Evolutionary conservation across 2,797 vertebrate genomes (phyloP), one percentile per base, ranked within the genome.

Genomic region (Otus scops): DNA sequence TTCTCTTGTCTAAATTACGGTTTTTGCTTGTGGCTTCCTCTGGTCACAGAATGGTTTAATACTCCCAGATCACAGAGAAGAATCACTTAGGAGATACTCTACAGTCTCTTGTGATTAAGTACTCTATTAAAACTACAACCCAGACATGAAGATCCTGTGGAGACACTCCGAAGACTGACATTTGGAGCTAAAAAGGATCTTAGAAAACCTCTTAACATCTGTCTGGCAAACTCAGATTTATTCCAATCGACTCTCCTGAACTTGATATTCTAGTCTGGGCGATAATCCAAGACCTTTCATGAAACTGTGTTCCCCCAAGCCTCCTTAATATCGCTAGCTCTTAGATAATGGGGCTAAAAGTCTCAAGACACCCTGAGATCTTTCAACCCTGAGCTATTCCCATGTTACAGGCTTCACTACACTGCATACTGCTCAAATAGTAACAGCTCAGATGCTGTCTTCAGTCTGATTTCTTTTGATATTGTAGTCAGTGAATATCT

Each of bases 41-140:
- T 76, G 51, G 73, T 71, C 76, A 45, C 54, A 65, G 69, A 93
- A 89, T 63, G 54, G 65, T 92, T 94, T 90, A 69, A 51, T 48
- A 24, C 47, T 93, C 59, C 50, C 1, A 2, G 41, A 90, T 76
- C 88, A 70, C 47, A 76, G 50, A 77, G 82, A 32, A 87, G 59
- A 85, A 82, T 79, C 83, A 85, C 83, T 77, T 53, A 86, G 59
- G 70, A 93, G 45, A 59, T 53, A 70, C 20, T 92, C 74, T 48
- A 47, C 26, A 54, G 54, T 60, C 59, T 94, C 68, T 70, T 74
- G 48, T 91, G 85, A 91, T 93, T 81, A 96, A 92, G 73, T 67
- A 79, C 63, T 48, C 51, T 88, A 81, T 93, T 95, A 94, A 93
- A 96, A 80, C 60, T 85, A 77, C 80, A 96, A 82, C 32, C 45